These are phyloP conservation scores for Boloria euphrosyne DNA, from an alignment of 2,888 invertebrate genomes.

Conservation along the genomic window DNA sequence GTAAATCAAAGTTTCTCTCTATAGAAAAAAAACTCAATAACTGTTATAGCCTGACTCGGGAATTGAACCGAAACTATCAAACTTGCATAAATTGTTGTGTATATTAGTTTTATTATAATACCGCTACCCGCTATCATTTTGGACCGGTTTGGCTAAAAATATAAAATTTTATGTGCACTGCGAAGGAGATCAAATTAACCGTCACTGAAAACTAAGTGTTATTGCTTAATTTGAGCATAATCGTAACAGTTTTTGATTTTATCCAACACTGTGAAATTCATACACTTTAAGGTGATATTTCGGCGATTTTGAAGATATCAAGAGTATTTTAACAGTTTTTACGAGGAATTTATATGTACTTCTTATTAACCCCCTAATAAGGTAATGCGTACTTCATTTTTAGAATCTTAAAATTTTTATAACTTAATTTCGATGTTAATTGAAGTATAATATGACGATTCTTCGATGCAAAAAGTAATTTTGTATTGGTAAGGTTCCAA, in stretches of 20 bases:
- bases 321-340: conserved; percentile 23
- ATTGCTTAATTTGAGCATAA: conserved; percentile 78
- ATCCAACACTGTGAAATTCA: conserved; percentile 43
- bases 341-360: conserved; percentile 22
- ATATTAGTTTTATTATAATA: background rate
- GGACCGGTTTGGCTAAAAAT: conserved; percentile 55
- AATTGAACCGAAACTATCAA: no score
- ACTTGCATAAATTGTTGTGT: background rate
- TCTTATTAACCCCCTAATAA: conserved; percentile 18
- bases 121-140: conserved; percentile 44
- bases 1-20: background rate
- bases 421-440: conserved; percentile 2
- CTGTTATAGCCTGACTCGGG: background rate
- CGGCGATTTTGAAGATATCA: conserved; percentile 36
- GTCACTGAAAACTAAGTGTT: conserved; percentile 72
- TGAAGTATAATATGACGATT: conserved; percentile 4
- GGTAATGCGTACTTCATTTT: conserved; percentile 13
- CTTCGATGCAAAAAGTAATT: background rate
- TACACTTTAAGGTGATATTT: conserved; percentile 31
- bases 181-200: conserved; percentile 60
- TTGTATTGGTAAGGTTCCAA: background rate
- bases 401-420: conserved; percentile 3
- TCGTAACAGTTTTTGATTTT: conserved; percentile 59
- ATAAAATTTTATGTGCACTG: conserved; percentile 76
- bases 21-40: no score